Base-by-base conservation (phyloP, 2,797 vertebrate genomes). In the Streptopelia turtur region DNA sequence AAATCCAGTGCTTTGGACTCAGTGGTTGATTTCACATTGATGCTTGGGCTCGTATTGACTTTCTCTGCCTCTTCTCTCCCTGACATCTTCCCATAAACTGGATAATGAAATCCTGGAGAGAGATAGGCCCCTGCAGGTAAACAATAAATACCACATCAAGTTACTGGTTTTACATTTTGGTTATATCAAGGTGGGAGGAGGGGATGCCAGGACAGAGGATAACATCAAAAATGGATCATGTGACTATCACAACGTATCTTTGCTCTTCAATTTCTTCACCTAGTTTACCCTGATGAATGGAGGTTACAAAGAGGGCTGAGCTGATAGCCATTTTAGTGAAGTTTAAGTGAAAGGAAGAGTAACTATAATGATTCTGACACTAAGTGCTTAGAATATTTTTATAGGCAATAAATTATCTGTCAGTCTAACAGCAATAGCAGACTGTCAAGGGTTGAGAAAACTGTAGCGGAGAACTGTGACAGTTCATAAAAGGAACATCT, bases 11-110 rank as follows among this genome's bases (percentile, higher is more conserved):
- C 98, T 92, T 99, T 98, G 31, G 99, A 98, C 96, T 99, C 99
- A 56, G 98, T 96, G 95, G 98, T 97, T 92, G 98, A 98, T 97
- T 99, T 99, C 23, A 98, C 90, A 97, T 96, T 98, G 94, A 98
- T 98, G 93, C 97, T 98, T 2, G 98, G 98, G 93, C 98, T 98
- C 80, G 98, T 98, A 60, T 97, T 99, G 92, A 98, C 98, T 96
- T 98, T 99, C 95, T 99, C 99, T 0, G 98, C 97, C 95, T 99
- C 99, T 96, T 99, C 99, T 98, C 99, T 98, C 87, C 99, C 99
- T 30, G 99, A 99, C 41, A 99, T 99, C 98, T 99, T 99, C 89
- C 99, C 99, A 88, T 99, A 99, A 93, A 99, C 98, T 89, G 99
- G 99, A 97, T 99, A 99, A 98, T 99, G 99, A 98, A 99, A 99